Base-by-base conservation (phyloP, 2,797 vertebrate genomes). In the Kryptopterus vitreolus region DNA sequence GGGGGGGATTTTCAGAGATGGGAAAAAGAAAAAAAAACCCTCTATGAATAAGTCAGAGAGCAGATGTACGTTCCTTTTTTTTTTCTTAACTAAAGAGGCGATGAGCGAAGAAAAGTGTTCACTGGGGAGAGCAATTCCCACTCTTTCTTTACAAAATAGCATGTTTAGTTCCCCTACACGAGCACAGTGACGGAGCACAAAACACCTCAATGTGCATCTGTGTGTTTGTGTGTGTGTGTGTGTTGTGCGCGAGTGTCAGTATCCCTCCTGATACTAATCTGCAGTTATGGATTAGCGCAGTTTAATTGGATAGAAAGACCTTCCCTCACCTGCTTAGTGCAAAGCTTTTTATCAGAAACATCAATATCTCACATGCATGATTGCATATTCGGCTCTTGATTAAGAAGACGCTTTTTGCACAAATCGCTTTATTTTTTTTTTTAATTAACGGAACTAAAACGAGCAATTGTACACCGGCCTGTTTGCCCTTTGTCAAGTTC, bases 31-130 rank as follows among this genome's bases (percentile, higher is more conserved):
- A n/a, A 11, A 38, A 88, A 88, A 88, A 88, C 70, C 66, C 76
- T 69, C 63, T 61, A 87, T 86, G 84, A 87, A 86, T 83, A 87
- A 85, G 79, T 85, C 80, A 87, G 76, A 73, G 70, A 78, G 78
- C 83, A 85, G 81, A 70, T 84, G 84, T 81, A 84, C 79, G 81
- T 81, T 82, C n/a, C n/a, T 82, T 53, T 65, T 35, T 68, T 84
- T 83, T 84, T 83, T 84, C 70, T 77, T 81, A 77, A 84, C 79
- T 79, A 85, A 82, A 85, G 75, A 81, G 77, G 65, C 16, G 55
- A 84, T 75, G 78, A 73, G 80, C n/a, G 70, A 85, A 79, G 69
- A 84, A 80, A 79, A 73, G 55, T 58, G 69, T 74, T 86, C 70
- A 82, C 72, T 73, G 69, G 50, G 35, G 43, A 63, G 38, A 84